Evolutionary conservation across 2,888 invertebrate species (phyloP), one percentile per base, ranked within the genome.

Genomic region (Cataglyphis albicans): DNA sequence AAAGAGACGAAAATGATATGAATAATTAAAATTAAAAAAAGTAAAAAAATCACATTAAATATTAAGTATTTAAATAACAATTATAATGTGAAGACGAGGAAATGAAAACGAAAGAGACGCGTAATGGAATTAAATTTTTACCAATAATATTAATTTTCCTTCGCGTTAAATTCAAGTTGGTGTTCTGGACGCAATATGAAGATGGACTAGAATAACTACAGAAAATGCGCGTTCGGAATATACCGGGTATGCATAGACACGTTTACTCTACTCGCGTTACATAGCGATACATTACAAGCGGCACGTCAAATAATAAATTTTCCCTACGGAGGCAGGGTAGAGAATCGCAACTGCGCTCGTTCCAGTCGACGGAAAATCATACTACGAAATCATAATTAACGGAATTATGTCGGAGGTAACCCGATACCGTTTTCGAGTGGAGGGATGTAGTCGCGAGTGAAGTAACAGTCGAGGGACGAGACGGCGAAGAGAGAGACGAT

Each of bases 371-470:
- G 87, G 86, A 91, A 92, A 94, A 93, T 93, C 92, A 92, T 93
- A 91, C 90, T 91, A 89, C 90, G 91, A 92, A 94, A 94, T 94
- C 91, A 93, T 94, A 94, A 94, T 94, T 94, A 94, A 94, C 93
- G 91, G 93, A 94, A 94, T 94, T 94, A 94, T 93, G 91, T 88
- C 87, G 83, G 80, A 84, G 90, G 94, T 93, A 94, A 94, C 94
- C 91, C 90, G 94, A 94, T 94, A 94, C 21, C 21, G 91, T 92
- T 92, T 90, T 86, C 86, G 86, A 83, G 82, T 74, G 82, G 85
- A 87, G 84, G 83, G 87, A 85, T 89, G 88, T 82, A 89, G 86
- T 74, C 82, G 82, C 73, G 84, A 61, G 75, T 57, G 57, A 64
- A 68, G 76, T 70, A 35, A 52, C 73, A 52, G 57, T 64, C 63